Evolutionary conservation across 35 echinoderm and acorn worm species (phyloP).

Genomic region (Heliocidaris erythrogramma): DNA sequence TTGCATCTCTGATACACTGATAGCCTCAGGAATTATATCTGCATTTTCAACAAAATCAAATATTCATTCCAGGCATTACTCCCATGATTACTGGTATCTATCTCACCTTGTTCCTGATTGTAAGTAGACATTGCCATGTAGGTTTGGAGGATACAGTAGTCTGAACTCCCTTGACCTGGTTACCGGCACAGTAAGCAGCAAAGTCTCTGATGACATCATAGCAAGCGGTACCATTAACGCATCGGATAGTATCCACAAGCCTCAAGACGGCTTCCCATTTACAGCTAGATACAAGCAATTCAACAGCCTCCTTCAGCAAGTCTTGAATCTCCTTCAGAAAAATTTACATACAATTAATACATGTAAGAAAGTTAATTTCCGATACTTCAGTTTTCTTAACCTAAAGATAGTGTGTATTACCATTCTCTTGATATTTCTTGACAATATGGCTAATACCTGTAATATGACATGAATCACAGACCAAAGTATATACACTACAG

Average conservation of each 20-base stretch:
- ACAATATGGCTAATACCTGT: no score
- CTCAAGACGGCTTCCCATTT: constrained; percentile 61
- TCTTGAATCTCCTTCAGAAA: constrained; percentile 47
- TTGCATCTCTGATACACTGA: not conserved
- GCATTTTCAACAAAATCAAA: not conserved
- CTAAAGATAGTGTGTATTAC: no score
- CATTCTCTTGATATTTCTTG: no score
- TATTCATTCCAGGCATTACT: not conserved
- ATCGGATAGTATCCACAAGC: constrained; percentile 44
- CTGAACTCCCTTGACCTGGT: constrained; percentile 24
- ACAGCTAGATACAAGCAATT: constrained; percentile 35
- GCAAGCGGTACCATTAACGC: not conserved
- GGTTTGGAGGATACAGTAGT: not conserved
- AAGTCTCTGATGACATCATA: not conserved
- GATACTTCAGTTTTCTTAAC: not conserved
- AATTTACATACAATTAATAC: not conserved
- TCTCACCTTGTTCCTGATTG: constrained; percentile 22
- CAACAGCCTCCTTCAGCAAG: constrained; percentile 52
- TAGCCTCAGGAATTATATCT: not conserved
- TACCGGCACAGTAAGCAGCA: constrained; percentile 36
- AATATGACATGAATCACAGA: no score
- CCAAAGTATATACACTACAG: not conserved
- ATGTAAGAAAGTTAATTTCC: no score
- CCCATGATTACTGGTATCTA: not conserved
- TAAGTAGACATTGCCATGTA: constrained; percentile 23